phyloP scores from a whole-genome alignment of 2,113 vertebrate species.

The Apus apus region DNA sequence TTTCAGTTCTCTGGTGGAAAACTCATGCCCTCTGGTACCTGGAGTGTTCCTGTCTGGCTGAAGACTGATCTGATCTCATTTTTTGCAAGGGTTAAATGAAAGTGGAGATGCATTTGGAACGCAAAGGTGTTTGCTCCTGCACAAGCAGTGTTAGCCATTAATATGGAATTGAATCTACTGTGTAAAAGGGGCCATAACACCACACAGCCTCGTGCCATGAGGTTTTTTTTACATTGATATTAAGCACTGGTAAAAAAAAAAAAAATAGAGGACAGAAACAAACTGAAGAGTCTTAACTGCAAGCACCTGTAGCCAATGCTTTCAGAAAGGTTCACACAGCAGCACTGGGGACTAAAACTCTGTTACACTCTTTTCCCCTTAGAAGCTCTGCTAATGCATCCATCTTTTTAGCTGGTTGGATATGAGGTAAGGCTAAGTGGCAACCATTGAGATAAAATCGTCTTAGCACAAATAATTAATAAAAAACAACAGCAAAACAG shows the following conservation, averaged over 20 bases:
- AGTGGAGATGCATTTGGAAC: background rate
- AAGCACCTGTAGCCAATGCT: background rate
- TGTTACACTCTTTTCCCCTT: background rate
- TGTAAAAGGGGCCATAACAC: fast-evolving
- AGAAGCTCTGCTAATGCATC: background rate
- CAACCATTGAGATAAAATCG: background rate
- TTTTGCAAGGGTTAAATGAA: background rate
- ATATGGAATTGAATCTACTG: background rate
- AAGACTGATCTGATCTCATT: background rate
- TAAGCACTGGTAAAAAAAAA: background rate
- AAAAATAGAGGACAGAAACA: background rate
- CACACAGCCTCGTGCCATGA: background rate
- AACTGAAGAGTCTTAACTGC: background rate
- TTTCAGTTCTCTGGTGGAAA: background rate
- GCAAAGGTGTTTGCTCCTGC: background rate
- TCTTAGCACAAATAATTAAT: background rate
- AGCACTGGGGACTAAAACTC: background rate
- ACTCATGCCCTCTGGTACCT: background rate
- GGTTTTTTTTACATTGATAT: fast-evolving
- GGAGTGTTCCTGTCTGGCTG: background rate
- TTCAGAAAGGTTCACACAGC: background rate
- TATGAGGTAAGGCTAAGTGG: background rate
- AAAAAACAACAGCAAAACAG: too few relatives aligned
- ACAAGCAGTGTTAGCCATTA: background rate
- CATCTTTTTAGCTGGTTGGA: background rate